These are phyloP conservation scores for Andinoacara biseriatus DNA, from an alignment of 2,113 vertebrate species.

Conservation along the genomic window DNA sequence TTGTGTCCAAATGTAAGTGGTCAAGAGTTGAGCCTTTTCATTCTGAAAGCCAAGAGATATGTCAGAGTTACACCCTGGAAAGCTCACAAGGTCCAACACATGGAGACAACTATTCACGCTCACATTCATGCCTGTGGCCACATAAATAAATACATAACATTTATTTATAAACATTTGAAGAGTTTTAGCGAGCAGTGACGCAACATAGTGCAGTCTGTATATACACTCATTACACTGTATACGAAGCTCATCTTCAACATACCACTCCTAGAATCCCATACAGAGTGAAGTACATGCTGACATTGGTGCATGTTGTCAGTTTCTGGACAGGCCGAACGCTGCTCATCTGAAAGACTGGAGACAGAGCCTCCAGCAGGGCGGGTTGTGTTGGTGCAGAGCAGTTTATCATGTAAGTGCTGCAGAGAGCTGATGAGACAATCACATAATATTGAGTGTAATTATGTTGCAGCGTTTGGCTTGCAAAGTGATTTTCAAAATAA, in stretches of 20 bases:
- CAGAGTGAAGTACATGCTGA: slow-evolving; percentile 62
- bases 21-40: slow-evolving; percentile 77
- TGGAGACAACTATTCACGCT: neutral
- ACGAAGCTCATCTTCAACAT: slow-evolving; percentile 28
- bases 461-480: neutral
- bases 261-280: slow-evolving; percentile 81
- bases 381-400: slow-evolving; percentile 65
- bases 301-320: slow-evolving; percentile 47
- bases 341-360: slow-evolving; percentile 49
- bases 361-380: slow-evolving; percentile 64
- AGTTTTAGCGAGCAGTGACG: neutral
- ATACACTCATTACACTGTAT: neutral
- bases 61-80: neutral
- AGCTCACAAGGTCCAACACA: no score
- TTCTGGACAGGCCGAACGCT: slow-evolving; percentile 71
- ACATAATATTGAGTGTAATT: neutral
- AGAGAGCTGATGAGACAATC: slow-evolving; percentile 34
- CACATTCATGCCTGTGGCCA: neutral
- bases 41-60: slow-evolving; percentile 63
- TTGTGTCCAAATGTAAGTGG: slow-evolving; percentile 71
- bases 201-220: neutral
- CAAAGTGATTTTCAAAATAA: neutral
- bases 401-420: slow-evolving; percentile 36
- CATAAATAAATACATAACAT: neutral
- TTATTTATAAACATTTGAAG: neutral